A percentile compares a stretch with the other conserved stretches of the same genome.
Evolutionary conservation across 1,140 invertebrate species (phyloP).

Genomic region (Drosophila sucinea): DNA sequence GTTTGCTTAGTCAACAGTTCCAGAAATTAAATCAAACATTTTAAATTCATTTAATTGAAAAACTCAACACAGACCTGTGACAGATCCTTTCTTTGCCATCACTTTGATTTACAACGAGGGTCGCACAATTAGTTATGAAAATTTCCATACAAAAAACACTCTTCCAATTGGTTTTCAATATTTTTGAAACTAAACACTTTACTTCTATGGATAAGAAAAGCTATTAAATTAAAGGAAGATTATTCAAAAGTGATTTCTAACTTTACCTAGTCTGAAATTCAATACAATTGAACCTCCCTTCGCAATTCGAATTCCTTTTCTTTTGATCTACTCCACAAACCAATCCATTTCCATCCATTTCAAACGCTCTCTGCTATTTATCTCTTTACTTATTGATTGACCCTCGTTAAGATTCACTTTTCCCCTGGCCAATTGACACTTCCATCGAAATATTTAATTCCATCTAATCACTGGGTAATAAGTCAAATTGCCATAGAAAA

Average conservation of each 20-base stretch:
- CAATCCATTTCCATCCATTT: too few relatives aligned
- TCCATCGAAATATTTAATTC: constrained; percentile 70
- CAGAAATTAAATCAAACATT: constrained; percentile 66
- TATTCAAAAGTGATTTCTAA: too few relatives aligned
- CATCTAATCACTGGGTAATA: constrained; percentile 59
- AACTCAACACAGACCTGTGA: constrained; percentile 27
- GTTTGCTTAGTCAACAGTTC: constrained; percentile 68
- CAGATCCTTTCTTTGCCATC: constrained; percentile 18
- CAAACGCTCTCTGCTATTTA: constrained; percentile 19
- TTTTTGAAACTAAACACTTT: too few relatives aligned
- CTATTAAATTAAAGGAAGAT: too few relatives aligned
- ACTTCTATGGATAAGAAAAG: too few relatives aligned
- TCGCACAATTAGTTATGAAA: not conserved
- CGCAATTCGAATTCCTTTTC: too few relatives aligned
- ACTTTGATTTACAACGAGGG: constrained; percentile 66
- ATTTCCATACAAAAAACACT: not conserved
- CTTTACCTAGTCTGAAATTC: too few relatives aligned
- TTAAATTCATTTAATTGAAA: constrained; percentile 36
- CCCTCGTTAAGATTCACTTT: constrained; percentile 72
- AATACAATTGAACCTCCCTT: too few relatives aligned
- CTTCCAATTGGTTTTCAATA: too few relatives aligned
- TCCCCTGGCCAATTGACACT: constrained; percentile 58
- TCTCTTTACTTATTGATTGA: constrained; percentile 8
- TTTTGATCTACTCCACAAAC: too few relatives aligned
- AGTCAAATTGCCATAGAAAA: constrained; percentile 38